Evolutionary conservation across 1,140 invertebrate genomes (phyloP), one percentile per base, ranked within the genome.

Genomic region (Akabosia matsudoensis): DNA sequence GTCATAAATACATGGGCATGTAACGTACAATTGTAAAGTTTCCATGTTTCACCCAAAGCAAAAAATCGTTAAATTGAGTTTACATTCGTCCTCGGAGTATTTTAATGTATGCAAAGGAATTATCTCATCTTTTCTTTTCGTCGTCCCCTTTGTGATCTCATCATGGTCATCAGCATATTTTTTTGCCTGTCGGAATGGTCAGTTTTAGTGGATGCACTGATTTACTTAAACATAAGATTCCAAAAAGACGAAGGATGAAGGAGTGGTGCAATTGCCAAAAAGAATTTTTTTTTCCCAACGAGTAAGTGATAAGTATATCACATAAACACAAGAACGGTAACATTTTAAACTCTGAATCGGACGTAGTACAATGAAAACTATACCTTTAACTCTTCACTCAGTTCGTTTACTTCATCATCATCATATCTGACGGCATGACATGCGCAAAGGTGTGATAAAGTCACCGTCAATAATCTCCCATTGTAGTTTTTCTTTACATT

Each of bases 111-210:
- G 7, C 54, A 56, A 56, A 56, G 54, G 54, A 45, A 56, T 56
- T 56, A 56, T 56, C 54, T 56, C 54, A 56, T 22, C 54, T 56
- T 22, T 22, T 56, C 54, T 16, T 22, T 56, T 45, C 37, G 37
- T 45, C 37, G 37, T 45, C 37, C 54, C 14, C 54, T n/a, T n/a
- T n/a, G n/a, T 56, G 54, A 56, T 56, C 54, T 56, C 54, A 56
- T 56, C 54, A 45, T 18, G 37, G 54, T 22, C 54, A 56, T 56
- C 22, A 56, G 14, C 54, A 22, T 56, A n/a, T 7, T 7, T 13
- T 7, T 56, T 22, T 3, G 4, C 24, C 24, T 56, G 54, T 56
- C 7, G 37, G 37, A 56, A 56, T 22, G 24, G 24, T n/a, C 4
- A 7, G 24, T 16, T 45, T 45, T 16, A n/a, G n/a, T n/a, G n/a